Conservation (phyloP, 2,888 invertebrate genomes). For the Drosophila putrida region DNA sequence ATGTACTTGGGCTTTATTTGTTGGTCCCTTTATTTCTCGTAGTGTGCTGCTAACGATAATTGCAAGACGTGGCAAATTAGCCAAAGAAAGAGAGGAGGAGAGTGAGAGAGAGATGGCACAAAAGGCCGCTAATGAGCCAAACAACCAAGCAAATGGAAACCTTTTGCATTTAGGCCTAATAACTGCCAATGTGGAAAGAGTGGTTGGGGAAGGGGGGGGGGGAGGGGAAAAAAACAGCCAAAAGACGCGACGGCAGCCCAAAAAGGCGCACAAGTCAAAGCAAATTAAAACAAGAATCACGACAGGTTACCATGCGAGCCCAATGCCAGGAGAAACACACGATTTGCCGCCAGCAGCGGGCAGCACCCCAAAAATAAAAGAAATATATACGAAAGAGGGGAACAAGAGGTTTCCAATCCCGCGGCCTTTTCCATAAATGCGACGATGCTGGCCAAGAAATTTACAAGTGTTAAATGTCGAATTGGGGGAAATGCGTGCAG, state of each 20-base stretch:
- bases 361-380: slow-evolving; percentile 1
- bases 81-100: neutral
- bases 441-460: slow-evolving; percentile 66
- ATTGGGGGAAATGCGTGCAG: slow-evolving; percentile 79
- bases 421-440: slow-evolving; percentile 66
- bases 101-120: slow-evolving; percentile 1
- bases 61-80: slow-evolving; percentile 57
- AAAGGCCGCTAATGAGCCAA: slow-evolving; percentile 72
- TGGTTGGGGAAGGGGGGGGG: too few relatives aligned
- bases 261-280: slow-evolving; percentile 82
- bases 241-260: slow-evolving; percentile 50
- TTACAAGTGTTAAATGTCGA: slow-evolving; percentile 82
- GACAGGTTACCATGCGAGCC: slow-evolving; percentile 81
- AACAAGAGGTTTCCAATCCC: slow-evolving; percentile 26
- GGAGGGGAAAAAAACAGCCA: slow-evolving; percentile 25
- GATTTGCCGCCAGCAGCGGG: slow-evolving; percentile 45
- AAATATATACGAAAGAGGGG: neutral
- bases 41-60: slow-evolving; percentile 60
- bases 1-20: slow-evolving; percentile 20
- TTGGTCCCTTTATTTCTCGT: slow-evolving; percentile 25
- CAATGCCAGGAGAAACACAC: slow-evolving; percentile 39
- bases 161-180: slow-evolving; percentile 78
- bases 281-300: slow-evolving; percentile 83
- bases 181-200: slow-evolving; percentile 68
- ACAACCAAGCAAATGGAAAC: slow-evolving; percentile 54